phyloP scores from a whole-genome alignment of 2,113 vertebrate species.

The Plectropomus leopardus region DNA sequence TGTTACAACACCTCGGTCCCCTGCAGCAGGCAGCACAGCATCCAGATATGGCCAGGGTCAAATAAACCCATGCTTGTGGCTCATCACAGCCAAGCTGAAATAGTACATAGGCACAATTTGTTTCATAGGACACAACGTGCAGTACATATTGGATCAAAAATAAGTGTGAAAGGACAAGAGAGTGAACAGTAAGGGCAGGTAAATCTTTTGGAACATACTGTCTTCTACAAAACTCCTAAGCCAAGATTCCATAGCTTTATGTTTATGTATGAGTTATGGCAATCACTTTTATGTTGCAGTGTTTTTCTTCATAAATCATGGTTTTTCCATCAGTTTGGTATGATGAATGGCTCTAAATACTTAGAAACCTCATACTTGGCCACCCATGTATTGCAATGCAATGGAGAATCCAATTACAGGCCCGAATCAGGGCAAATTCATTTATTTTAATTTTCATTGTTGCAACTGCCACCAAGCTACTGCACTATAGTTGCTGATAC shows the following conservation, averaged over 20 bases:
- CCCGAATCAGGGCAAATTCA: not conserved
- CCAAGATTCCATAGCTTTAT: too few species aligned
- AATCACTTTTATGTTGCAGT: not conserved
- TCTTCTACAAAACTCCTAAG: not conserved
- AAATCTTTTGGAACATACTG: not conserved
- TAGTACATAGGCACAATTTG: conserved; percentile 45
- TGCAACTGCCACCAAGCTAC: not conserved
- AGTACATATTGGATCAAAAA: conserved; percentile 8
- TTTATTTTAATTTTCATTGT: not conserved
- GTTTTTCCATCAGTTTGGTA: not conserved
- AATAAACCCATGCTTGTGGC: conserved; percentile 48
- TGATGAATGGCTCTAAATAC: not conserved
- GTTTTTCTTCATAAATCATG: not conserved
- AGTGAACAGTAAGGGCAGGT: not conserved
- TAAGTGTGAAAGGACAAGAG: not conserved
- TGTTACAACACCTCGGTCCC: conserved; percentile 51
- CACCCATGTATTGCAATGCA: not conserved
- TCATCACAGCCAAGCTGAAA: conserved; percentile 61
- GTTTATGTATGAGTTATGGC: not conserved
- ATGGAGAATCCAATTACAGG: not conserved
- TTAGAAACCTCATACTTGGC: too few species aligned
- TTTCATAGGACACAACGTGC: conserved; percentile 36
- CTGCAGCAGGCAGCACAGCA: conserved; percentile 19
- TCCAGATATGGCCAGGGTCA: conserved; percentile 67
- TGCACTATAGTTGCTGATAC: not conserved